Evolutionary conservation across 2,797 vertebrate species (phyloP), one percentile per base, ranked within the genome.

Genomic region (Cirrhinus molitorella): DNA sequence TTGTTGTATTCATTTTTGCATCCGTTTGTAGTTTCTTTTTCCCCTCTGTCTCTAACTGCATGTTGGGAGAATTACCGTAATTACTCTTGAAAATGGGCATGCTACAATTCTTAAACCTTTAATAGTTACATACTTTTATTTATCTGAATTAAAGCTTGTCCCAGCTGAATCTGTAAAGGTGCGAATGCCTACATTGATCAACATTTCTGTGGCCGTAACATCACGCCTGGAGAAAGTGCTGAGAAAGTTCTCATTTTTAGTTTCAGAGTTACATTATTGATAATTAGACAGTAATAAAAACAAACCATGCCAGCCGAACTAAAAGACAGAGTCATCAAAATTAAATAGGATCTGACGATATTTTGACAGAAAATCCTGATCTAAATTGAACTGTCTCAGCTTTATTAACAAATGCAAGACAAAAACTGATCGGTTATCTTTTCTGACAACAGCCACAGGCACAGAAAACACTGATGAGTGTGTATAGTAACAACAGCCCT

Each of bases 401-500:
- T 53, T 51, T 51, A 55, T 13, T 40, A 78, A 31, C 43, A 31
- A 66, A 67, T 8, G 53, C 12, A 68, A 40, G 77, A 66, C 19
- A 78, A 51, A 67, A 80, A 10, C 14, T 34, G 45, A 34, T 37
- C 43, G 17, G n/a, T 75, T 43, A 75, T 57, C 17, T 55, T 45
- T 31, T 83, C 37, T 37, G 68, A 67, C 23, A 67, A 67, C 23
- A 59, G 25, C 49, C 49, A 55, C 19, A 76, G 71, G 34, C 21
- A 53, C 16, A 72, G 40, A 43, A 63, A 43, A 61, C 49, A 68
- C 43, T 23, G 45, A 51, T n/a, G 14, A 17, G 31, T 83, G 81
- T 83, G 82, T 83, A 78, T 25, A 83, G 82, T 78, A 71, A 49
- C 65, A 83, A 83, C 74, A 83, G 13, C 45, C 61, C 34, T 57